Conservation (phyloP, 2,888 invertebrate genomes). For the Tachina fera region DNA sequence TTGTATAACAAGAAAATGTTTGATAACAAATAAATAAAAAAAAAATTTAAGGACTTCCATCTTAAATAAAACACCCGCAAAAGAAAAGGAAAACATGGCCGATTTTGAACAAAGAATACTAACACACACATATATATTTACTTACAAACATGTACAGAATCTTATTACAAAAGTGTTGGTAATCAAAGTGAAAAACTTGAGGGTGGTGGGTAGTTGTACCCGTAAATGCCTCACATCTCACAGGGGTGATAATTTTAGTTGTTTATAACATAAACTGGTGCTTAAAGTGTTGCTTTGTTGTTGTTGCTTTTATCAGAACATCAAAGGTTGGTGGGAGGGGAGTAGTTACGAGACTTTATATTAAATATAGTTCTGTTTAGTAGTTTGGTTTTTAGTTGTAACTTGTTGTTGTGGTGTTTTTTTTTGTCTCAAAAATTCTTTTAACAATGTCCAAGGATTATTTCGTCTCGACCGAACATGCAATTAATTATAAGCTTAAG, state of each 20-base stretch:
- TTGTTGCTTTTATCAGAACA: conserved; percentile 9
- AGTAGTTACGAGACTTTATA: conserved; percentile 25
- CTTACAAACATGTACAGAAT: neutral
- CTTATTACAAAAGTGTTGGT: conserved; percentile 21
- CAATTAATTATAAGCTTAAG: conserved; percentile 83
- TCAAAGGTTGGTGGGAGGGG: neutral
- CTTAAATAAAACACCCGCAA: conserved; percentile 47
- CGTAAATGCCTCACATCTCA: neutral
- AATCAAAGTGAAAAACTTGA: neutral
- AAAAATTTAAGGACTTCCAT: conserved; percentile 32
- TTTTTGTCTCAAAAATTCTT: conserved; percentile 49
- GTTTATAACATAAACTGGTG: conserved; percentile 44
- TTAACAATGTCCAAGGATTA: conserved; percentile 79
- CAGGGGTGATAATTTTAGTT: conserved; percentile 44
- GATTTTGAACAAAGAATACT: conserved; percentile 41
- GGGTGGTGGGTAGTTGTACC: conserved; percentile 27
- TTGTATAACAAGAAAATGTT: conserved; percentile 65
- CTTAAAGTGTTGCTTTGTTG: conserved; percentile 62
- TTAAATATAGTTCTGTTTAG: conserved; percentile 58
- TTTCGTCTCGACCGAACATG: conserved; percentile 83
- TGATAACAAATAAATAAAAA: conserved; percentile 40
- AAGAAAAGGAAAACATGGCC: conserved; percentile 69
- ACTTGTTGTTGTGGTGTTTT: conserved; percentile 5
- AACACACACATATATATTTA: neutral
- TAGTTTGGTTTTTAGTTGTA: conserved; percentile 47